Conservation (phyloP, 2,797 vertebrate species). For the Syngnathus rostellatus region DNA sequence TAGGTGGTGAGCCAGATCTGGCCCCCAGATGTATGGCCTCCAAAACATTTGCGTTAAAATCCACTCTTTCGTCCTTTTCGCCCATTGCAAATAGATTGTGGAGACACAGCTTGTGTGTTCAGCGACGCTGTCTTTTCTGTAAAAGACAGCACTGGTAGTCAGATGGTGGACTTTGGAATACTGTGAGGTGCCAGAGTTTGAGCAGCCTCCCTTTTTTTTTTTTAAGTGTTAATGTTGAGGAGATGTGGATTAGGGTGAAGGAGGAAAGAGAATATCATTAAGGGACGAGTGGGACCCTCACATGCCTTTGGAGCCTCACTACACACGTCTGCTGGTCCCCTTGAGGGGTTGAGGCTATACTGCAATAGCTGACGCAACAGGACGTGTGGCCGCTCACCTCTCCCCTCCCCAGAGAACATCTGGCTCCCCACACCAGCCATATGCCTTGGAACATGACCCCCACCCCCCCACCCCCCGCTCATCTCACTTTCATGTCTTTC, state of each 20-base stretch:
- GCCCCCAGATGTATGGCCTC: background rate
- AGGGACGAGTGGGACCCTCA: slow-evolving; percentile 19
- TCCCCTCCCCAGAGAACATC: slow-evolving; percentile 50
- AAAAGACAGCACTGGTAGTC: background rate
- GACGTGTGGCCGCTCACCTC: slow-evolving; percentile 34
- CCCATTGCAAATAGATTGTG: background rate
- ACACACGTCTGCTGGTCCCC: slow-evolving; percentile 41
- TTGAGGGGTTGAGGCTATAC: slow-evolving; percentile 19
- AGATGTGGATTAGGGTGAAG: slow-evolving; percentile 13
- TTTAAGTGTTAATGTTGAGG: slow-evolving; percentile 6
- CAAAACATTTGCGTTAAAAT: background rate
- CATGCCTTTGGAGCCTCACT: slow-evolving; percentile 19
- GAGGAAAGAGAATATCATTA: slow-evolving; percentile 27
- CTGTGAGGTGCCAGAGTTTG: background rate
- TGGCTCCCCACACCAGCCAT: slow-evolving; percentile 49
- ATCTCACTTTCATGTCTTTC: slow-evolving; percentile 55
- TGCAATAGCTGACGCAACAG: slow-evolving; percentile 14
- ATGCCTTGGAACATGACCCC: slow-evolving; percentile 35
- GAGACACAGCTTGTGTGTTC: background rate
- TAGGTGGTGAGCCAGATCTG: background rate
- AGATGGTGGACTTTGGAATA: background rate
- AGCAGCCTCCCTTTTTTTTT: background rate
- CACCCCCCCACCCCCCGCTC: slow-evolving; percentile 18
- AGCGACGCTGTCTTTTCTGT: background rate
- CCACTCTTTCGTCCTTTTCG: background rate